A percentile compares a stretch with the other conserved stretches of the same genome.
Conservation (phyloP, 2,888 invertebrate genomes). For the Conus canariensis region DNA sequence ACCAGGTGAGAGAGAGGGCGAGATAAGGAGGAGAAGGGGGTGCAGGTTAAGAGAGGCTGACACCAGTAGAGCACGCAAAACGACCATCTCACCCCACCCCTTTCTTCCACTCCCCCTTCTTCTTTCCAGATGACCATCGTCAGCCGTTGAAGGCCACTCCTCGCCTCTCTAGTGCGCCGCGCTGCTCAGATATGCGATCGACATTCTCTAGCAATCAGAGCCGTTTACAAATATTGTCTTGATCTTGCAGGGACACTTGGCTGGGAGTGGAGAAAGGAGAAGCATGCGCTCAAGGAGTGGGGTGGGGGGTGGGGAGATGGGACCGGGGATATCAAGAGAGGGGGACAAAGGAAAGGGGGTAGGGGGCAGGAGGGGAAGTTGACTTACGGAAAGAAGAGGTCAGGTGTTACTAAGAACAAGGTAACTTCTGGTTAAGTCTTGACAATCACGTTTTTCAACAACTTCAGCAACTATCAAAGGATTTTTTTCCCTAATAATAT, state of each 20-base stretch:
- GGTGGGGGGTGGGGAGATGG: background rate
- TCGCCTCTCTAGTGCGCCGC: background rate
- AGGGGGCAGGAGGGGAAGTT: background rate
- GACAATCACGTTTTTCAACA: no score
- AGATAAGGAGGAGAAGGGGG: background rate
- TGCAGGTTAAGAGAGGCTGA: background rate
- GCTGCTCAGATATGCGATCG: background rate
- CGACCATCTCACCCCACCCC: background rate
- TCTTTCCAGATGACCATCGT: background rate
- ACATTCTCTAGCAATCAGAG: conserved; percentile 7
- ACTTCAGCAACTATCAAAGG: no score
- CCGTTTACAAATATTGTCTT: conserved; percentile 1
- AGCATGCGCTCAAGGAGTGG: background rate
- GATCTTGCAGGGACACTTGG: background rate
- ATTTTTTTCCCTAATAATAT: no score
- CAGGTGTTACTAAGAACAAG: no score
- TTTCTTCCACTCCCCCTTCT: background rate
- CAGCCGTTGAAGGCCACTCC: background rate
- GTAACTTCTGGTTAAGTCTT: no score
- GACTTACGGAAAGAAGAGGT: no score
- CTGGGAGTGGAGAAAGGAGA: background rate
- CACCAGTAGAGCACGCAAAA: background rate
- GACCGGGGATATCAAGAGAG: background rate
- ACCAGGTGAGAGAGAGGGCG: background rate
- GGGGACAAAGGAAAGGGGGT: background rate